phyloP scores from a whole-genome alignment of 2,888 invertebrate species.

The Abrostola tripartita region DNA sequence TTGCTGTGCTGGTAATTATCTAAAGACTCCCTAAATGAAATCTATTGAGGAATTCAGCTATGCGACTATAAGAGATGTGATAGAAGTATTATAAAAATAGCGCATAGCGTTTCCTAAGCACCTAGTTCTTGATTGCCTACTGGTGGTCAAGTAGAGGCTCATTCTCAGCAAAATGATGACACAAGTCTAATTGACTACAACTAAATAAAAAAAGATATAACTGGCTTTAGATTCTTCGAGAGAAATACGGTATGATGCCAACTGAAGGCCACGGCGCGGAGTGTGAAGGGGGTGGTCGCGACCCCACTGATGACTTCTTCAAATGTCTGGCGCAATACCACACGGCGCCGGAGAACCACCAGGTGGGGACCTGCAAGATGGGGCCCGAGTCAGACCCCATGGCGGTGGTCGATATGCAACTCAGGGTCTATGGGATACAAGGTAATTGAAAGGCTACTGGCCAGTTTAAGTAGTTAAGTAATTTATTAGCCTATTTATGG shows the following conservation, averaged over 20 bases:
- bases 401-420: conserved; percentile 92
- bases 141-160: too few species aligned
- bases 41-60: too few species aligned
- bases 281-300: conserved; percentile 80
- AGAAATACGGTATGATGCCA: conserved; percentile 88
- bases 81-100: too few species aligned
- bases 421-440: conserved; percentile 89
- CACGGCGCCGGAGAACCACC: conserved; percentile 95
- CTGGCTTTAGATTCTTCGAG: conserved; percentile 77
- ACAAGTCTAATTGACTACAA: too few species aligned
- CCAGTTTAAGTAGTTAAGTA: not conserved
- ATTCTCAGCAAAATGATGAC: too few species aligned
- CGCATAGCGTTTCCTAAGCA: too few species aligned
- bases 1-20: too few species aligned
- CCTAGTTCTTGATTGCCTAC: too few species aligned
- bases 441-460: conserved; percentile 70
- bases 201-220: too few species aligned
- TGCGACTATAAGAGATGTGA: too few species aligned
- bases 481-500: too few species aligned
- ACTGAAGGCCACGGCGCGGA: conserved; percentile 81
- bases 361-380: conserved; percentile 95
- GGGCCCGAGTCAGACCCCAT: conserved; percentile 91
- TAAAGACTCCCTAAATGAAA: too few species aligned
- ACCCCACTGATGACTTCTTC: conserved; percentile 92
- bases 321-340: conserved; percentile 91